Conservation (phyloP, 2,888 invertebrate species). For the Galerucella calmariensis region DNA sequence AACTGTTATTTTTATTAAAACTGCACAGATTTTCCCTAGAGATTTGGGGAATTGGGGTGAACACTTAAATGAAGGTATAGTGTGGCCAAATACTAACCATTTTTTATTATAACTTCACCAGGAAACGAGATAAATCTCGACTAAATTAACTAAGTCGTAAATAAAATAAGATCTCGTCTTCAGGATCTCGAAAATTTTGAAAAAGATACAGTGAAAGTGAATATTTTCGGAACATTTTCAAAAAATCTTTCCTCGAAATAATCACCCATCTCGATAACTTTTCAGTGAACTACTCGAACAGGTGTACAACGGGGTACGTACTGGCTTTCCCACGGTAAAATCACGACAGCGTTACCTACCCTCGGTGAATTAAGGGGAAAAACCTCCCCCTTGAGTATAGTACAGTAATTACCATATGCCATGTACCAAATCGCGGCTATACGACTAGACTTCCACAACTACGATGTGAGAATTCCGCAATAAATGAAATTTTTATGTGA, state of each 20-base stretch:
- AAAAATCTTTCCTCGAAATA: no score
- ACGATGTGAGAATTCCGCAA: conserved; percentile 27
- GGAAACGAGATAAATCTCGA: no score
- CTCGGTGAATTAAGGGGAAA: conserved; percentile 47
- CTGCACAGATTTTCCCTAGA: no score
- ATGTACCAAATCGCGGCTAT: conserved; percentile 43
- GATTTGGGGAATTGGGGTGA: no score
- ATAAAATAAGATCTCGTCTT: no score
- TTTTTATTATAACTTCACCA: no score
- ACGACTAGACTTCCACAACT: conserved; percentile 6
- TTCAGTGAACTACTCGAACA: conserved; percentile 38
- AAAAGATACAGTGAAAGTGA: no score
- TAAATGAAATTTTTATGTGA: conserved; percentile 22
- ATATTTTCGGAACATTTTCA: no score
- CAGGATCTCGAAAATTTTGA: no score
- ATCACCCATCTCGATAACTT: conserved; percentile 21
- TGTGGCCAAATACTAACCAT: no score
- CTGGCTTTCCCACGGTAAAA: conserved; percentile 58
- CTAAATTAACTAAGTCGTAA: no score
- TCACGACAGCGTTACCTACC: conserved; percentile 58
- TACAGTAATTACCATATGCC: conserved; percentile 49
- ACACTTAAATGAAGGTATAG: no score
- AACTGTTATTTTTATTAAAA: conserved; percentile 6
- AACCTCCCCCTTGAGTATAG: conserved; percentile 43
- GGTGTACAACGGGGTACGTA: conserved; percentile 43